Conservation (phyloP, 1,140 invertebrate genomes). For the Temnothorax nylanderi region DNA sequence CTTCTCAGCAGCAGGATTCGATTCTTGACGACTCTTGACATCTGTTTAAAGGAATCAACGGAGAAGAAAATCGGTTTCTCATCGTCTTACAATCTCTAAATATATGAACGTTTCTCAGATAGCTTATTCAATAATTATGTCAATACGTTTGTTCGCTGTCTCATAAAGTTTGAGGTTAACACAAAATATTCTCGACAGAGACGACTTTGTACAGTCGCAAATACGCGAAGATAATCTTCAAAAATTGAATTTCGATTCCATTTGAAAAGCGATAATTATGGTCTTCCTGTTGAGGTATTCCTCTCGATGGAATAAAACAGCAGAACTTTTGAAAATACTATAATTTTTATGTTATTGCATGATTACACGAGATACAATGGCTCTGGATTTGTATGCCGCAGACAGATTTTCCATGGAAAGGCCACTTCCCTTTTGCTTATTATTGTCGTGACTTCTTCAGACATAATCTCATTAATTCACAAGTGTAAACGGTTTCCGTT, state of each 20-base stretch:
- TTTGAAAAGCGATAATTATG: conserved; percentile 8
- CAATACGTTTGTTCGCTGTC: conserved; percentile 12
- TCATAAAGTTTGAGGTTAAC: conserved; percentile 7
- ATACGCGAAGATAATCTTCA: not conserved
- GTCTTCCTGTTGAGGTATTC: no score
- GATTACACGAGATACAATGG: not conserved
- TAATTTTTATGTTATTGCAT: not conserved
- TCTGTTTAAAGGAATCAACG: not conserved
- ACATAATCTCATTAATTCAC: conserved; percentile 15
- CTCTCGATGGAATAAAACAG: not conserved
- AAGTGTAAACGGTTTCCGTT: not conserved
- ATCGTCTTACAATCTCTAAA: not conserved
- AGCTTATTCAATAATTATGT: conserved; percentile 23
- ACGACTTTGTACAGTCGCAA: not conserved
- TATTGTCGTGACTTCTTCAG: not conserved
- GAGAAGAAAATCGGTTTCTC: not conserved
- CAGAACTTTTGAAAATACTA: not conserved
- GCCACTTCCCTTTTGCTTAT: not conserved
- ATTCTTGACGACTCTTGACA: not conserved
- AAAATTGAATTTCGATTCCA: not conserved
- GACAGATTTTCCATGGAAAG: not conserved
- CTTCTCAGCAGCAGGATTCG: not conserved
- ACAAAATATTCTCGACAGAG: not conserved
- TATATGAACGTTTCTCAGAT: not conserved
- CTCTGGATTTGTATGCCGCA: not conserved